Evolutionary conservation across 1,140 invertebrate species (phyloP), one percentile per base, ranked within the genome.

Genomic region (Drosophila arawakana): DNA sequence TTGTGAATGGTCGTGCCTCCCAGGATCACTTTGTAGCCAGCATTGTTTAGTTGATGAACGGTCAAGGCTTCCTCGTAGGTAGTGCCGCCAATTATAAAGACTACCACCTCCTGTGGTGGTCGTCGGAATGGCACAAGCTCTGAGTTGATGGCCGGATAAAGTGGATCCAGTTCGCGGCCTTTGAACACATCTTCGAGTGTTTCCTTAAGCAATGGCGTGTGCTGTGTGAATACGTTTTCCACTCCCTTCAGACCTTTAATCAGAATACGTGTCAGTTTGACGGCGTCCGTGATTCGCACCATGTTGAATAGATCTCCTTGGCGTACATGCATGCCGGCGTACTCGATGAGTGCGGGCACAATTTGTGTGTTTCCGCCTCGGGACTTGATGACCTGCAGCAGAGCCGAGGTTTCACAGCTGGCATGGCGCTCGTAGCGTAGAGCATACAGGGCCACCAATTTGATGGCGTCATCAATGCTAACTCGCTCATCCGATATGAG

Each of bases 201-300:
- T 90, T 97, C 96, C 81, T 96, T 95, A 1, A 99, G 86, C 9
- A 98, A 91, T 0, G 98, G 98, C 11, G 95, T 96, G 92, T 99
- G 98, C 91, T 99, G 98, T 0, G 98, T 99, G 90, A 98, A 99
- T 73, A 99, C 97, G 93, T 99, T 99, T 92, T 99, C 98, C 3
- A 99, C 97, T 3, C 98, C 98, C 93, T 97, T 97, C 11, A 98
- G 93, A 39, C 96, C 96, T 94, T 97, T 97, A 62, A 98, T 97
- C 61, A 98, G 95, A 91, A 97, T 95, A 83, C 98, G 96, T 10
- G 98, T 98, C 71, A 97, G 96, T 91, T 98, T 98, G 0, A 97
- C 97, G 15, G 98, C 97, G 81, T 96, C 95, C 89, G 97, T 96
- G 80, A 97, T 95, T 15, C 92, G 90, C 15, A 92, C 91, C 75